These are phyloP conservation scores for Meles meles DNA, from an alignment of 2,113 vertebrate species.

Conservation along the genomic window DNA sequence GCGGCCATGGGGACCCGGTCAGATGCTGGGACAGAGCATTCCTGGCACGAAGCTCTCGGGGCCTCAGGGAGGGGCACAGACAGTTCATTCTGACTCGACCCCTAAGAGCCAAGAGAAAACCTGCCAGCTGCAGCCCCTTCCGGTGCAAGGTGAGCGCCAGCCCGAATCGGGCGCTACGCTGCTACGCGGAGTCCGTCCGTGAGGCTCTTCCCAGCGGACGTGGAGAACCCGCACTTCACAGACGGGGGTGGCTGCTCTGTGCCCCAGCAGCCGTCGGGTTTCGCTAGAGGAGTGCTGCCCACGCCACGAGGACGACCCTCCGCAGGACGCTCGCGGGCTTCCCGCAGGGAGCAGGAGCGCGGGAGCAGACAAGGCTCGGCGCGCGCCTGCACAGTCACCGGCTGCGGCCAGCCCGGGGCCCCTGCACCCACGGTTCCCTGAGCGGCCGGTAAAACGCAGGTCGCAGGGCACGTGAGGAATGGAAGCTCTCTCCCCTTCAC, in stretches of 20 bases:
- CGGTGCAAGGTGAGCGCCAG: fast-evolving
- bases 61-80: neutral
- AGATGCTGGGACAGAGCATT: fast-evolving
- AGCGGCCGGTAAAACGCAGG: fast-evolving
- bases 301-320: neutral
- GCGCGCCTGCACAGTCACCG: fast-evolving
- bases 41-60: neutral
- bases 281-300: neutral
- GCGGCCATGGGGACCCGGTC: neutral
- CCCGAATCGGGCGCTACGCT: neutral
- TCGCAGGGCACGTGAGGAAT: fast-evolving
- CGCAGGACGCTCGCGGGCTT: fast-evolving
- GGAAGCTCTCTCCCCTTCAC: neutral
- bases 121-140: fast-evolving
- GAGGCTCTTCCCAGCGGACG: fast-evolving
- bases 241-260: neutral
- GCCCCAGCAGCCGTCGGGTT: neutral
- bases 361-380: fast-evolving
- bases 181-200: too few relatives aligned
- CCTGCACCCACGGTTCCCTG: fast-evolving
- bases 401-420: neutral
- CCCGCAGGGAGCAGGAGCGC: fast-evolving
- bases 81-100: neutral
- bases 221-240: neutral
- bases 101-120: fast-evolving